Percentiles rank a stretch among this genome's conserved stretches.
Conservation (phyloP, 2,888 invertebrate genomes). For the Idaea biselata region DNA sequence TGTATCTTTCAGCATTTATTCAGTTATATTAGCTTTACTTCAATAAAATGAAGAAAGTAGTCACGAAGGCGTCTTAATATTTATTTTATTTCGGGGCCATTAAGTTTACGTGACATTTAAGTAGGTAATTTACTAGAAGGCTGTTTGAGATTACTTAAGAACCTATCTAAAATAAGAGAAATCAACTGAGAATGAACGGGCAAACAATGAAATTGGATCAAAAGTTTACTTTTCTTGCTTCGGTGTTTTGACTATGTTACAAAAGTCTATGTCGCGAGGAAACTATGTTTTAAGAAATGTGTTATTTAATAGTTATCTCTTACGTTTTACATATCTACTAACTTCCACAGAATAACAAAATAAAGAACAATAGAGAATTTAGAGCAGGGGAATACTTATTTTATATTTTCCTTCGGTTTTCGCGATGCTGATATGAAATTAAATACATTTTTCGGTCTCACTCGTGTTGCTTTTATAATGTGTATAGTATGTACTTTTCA, state of each 20-base stretch:
- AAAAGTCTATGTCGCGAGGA: too few relatives aligned
- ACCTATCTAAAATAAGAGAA: not conserved
- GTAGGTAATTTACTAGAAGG: not conserved
- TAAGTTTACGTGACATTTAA: not conserved
- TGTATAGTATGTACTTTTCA: too few relatives aligned
- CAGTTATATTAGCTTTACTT: not conserved
- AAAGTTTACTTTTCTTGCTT: too few relatives aligned
- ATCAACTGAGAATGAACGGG: not conserved
- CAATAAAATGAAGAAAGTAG: not conserved
- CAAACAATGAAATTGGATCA: not conserved
- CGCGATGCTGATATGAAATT: too few relatives aligned
- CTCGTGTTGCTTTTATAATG: too few relatives aligned
- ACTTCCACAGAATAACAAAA: too few relatives aligned
- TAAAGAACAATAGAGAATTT: too few relatives aligned
- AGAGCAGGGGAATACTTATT: too few relatives aligned
- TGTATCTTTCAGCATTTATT: not conserved
- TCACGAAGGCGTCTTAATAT: not conserved
- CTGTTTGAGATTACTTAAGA: not conserved
- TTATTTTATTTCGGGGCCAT: not conserved
- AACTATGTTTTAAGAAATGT: not conserved
- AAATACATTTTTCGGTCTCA: too few relatives aligned
- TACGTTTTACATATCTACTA: too few relatives aligned
- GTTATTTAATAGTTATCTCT: too few relatives aligned
- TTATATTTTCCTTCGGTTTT: too few relatives aligned
- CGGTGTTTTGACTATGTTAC: not conserved